phyloP scores from a whole-genome alignment of 2,888 invertebrate genomes.

The Acrocera orbiculus region DNA sequence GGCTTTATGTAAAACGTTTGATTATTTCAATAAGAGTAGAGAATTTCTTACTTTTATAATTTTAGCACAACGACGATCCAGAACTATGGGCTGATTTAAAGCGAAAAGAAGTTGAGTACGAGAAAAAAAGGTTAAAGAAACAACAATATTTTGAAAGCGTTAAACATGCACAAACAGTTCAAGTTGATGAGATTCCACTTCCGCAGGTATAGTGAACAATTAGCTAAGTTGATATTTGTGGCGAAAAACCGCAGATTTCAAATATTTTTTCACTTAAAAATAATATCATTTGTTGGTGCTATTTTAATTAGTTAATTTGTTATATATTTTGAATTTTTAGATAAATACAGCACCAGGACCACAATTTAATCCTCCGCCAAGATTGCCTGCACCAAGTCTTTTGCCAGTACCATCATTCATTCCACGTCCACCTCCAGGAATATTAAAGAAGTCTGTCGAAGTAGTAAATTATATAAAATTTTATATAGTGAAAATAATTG shows the following conservation, averaged over 20 bases:
- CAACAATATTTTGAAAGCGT: conserved; percentile 91
- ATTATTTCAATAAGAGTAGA: not conserved
- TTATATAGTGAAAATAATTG: conserved; percentile 6
- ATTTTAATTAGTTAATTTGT: not conserved
- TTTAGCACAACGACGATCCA: conserved; percentile 85
- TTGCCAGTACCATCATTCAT: conserved; percentile 30
- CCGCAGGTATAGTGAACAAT: too few species aligned
- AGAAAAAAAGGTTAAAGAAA: conserved; percentile 67
- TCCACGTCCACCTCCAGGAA: conserved; percentile 45
- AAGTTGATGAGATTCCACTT: conserved; percentile 88
- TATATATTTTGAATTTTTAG: not conserved
- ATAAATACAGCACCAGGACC: conserved; percentile 28
- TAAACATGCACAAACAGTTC: conserved; percentile 84
- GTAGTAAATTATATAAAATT: conserved; percentile 13
- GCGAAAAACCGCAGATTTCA: too few species aligned
- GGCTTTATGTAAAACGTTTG: conserved; percentile 64
- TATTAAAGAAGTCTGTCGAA: conserved; percentile 56
- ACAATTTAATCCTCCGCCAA: conserved; percentile 25
- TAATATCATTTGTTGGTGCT: too few species aligned
- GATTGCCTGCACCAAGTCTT: conserved; percentile 24
- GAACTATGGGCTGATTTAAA: conserved; percentile 87
- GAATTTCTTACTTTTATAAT: conserved; percentile 5
- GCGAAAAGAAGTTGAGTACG: conserved; percentile 80
- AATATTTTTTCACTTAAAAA: too few species aligned
- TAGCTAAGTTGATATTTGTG: too few species aligned